phyloP scores from a whole-genome alignment of 2,888 invertebrate species.

The Temnothorax unifasciatus region DNA sequence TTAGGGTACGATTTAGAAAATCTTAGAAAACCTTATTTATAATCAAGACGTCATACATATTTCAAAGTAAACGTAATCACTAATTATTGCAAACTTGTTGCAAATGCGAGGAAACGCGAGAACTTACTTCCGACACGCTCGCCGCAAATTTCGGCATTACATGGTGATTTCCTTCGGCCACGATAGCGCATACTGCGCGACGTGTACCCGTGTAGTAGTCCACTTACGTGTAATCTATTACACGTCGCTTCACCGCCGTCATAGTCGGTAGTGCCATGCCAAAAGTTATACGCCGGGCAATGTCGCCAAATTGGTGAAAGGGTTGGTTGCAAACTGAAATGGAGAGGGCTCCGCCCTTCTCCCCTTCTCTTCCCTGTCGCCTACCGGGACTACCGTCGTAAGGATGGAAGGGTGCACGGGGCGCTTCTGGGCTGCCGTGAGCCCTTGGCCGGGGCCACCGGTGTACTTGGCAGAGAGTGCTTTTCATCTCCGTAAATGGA shows the following conservation, averaged over 20 bases:
- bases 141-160: constrained; percentile 37
- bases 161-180: constrained; percentile 39
- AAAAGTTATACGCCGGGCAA: constrained; percentile 71
- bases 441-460: constrained; percentile 78
- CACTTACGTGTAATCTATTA: constrained; percentile 64
- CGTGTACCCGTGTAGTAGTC: constrained; percentile 50
- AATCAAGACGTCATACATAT: background rate
- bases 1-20: background rate
- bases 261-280: constrained; percentile 61
- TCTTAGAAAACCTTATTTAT: background rate
- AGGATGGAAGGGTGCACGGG: constrained; percentile 66
- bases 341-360: constrained; percentile 67
- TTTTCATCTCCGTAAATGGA: constrained; percentile 85
- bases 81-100: background rate
- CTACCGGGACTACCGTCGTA: constrained; percentile 48
- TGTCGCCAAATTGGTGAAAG: constrained; percentile 75
- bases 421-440: constrained; percentile 78
- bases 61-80: background rate
- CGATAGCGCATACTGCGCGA: constrained; percentile 30
- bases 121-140: constrained; percentile 15
- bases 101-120: background rate
- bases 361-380: constrained; percentile 24
- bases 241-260: constrained; percentile 47
- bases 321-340: constrained; percentile 76
- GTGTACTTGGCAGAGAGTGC: constrained; percentile 85